Percentiles rank a stretch among this genome's conserved stretches.
These are phyloP conservation scores for Noctilio leporinus DNA, from an alignment of 2,113 vertebrate genomes.

Conservation along the genomic window DNA sequence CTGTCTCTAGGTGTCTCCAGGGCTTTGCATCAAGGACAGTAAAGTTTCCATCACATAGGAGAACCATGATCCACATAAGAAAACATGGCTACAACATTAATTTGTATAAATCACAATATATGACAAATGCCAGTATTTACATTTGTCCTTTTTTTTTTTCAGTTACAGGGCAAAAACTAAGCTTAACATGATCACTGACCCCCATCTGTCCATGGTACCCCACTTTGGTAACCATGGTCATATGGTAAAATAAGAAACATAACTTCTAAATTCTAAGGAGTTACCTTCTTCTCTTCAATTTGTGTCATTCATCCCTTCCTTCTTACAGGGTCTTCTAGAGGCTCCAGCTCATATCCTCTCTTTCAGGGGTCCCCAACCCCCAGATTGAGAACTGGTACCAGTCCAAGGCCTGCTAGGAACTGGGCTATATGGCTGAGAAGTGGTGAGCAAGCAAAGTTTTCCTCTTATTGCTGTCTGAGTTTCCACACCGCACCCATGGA, in stretches of 20 bases:
- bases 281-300: not conserved
- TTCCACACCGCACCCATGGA: too few relatives aligned
- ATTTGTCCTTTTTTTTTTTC: not conserved
- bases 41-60: not conserved
- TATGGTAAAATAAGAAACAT: not conserved
- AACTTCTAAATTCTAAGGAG: not conserved
- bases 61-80: not conserved
- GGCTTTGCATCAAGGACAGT: not conserved
- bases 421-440: too few relatives aligned
- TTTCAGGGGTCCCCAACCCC: not conserved
- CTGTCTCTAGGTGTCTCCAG: not conserved
- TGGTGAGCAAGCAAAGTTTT: too few relatives aligned
- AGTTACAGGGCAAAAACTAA: not conserved
- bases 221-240: not conserved
- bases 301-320: not conserved
- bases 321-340: not conserved
- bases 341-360: not conserved
- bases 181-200: not conserved
- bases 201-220: not conserved
- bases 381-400: too few relatives aligned
- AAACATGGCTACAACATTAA: not conserved
- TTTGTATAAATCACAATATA: not conserved
- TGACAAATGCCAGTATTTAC: not conserved
- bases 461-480: too few relatives aligned
- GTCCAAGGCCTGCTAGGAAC: too few relatives aligned